These are phyloP conservation scores for Calidris pugnax DNA, from an alignment of 2,113 vertebrate genomes.

Conservation along the genomic window DNA sequence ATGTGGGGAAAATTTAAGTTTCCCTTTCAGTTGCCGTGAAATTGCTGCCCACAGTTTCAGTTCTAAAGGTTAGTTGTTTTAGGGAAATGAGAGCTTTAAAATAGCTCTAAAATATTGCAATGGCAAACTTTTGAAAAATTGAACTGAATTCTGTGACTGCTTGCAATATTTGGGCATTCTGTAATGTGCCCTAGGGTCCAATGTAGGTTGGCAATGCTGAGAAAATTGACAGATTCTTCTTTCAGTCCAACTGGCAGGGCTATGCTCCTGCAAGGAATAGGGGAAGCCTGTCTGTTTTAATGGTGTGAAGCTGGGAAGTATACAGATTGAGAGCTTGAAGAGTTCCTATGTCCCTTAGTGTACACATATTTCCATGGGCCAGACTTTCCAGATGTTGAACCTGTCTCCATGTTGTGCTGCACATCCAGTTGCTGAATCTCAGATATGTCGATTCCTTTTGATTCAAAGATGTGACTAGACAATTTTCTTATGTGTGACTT, in stretches of 20 bases:
- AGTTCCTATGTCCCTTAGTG: background rate
- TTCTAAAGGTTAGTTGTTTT: background rate
- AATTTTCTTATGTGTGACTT: background rate
- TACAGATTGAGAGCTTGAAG: background rate
- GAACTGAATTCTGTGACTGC: background rate
- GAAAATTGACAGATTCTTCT: background rate
- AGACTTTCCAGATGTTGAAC: background rate
- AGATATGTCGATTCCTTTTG: background rate
- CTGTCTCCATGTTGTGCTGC: background rate
- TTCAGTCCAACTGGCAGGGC: background rate
- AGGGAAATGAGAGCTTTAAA: background rate
- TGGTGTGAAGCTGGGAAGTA: background rate
- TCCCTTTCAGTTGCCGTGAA: background rate
- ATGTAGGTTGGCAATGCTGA: rapidly evolving
- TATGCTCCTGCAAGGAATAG: background rate
- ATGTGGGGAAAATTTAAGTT: background rate
- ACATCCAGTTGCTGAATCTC: background rate
- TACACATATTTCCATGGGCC: background rate
- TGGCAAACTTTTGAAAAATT: background rate
- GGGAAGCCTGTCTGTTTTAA: background rate
- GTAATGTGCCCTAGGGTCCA: background rate
- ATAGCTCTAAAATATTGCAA: background rate
- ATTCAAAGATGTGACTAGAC: rapidly evolving
- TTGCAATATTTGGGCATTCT: background rate
- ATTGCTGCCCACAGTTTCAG: background rate